A percentile compares a stretch with the other conserved stretches of the same genome.
These are phyloP conservation scores for Oreochromis grahami DNA, from an alignment of 2,797 vertebrate species.

Conservation along the genomic window DNA sequence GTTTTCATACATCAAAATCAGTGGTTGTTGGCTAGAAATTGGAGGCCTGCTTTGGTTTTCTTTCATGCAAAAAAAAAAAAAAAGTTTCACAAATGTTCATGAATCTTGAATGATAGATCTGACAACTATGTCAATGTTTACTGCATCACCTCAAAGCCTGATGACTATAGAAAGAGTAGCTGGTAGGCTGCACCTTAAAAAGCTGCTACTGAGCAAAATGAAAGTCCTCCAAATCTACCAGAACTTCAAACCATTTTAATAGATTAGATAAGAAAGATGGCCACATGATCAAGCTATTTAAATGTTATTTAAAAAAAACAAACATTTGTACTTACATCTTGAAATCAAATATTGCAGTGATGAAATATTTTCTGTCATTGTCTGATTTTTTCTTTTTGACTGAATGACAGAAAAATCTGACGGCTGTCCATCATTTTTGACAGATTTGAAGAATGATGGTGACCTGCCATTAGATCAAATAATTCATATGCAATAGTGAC, in stretches of 20 bases:
- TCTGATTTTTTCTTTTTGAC: not conserved
- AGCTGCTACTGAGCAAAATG: not conserved
- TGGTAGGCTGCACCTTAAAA: not conserved
- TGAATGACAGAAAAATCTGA: not conserved
- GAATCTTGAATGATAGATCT: not conserved
- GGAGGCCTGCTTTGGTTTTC: not conserved
- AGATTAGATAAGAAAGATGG: not conserved
- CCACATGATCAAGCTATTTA: not conserved
- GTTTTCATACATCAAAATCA: not conserved
- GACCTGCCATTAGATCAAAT: not conserved
- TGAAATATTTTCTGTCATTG: not conserved
- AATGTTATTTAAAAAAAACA: not conserved
- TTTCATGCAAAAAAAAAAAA: not conserved
- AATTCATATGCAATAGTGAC: not conserved
- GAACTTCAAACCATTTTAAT: not conserved
- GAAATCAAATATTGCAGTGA: not conserved
- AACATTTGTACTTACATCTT: not conserved
- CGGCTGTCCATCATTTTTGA: not conserved
- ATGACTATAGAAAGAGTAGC: not conserved
- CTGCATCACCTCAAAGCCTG: not conserved
- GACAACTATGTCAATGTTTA: not conserved
- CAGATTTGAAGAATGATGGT: not conserved
- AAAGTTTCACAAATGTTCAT: not conserved
- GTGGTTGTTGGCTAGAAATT: not conserved
- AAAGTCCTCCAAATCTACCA: not conserved